Evolutionary conservation across 2,888 invertebrate genomes (phyloP), one percentile per base, ranked within the genome.

Genomic region (Aethes cnicana): DNA sequence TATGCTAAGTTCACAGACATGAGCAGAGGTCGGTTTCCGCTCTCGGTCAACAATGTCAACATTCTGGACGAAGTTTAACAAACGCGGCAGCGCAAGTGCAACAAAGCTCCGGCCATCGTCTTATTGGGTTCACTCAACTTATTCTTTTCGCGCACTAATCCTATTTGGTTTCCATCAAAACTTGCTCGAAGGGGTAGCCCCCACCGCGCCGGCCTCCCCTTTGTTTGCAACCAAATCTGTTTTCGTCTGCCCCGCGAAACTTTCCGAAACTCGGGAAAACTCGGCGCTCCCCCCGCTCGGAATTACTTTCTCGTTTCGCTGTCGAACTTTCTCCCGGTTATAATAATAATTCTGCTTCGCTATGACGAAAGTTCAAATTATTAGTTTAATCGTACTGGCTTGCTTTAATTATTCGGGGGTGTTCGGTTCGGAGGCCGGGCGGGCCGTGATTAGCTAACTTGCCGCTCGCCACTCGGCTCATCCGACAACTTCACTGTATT

Each of bases 81-180:
- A 63, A 55, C 60, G 60, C 66, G 23, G 44, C 50, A 55, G 46
- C 59, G 64, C n/a, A n/a, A n/a, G n/a, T n/a, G 64, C 64, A 59
- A 68, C 61, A 68, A 77, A 76, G 69, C 72, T 61, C 59, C 66
- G 69, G 63, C 71, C 68, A 63, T 61, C 58, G 67, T 66, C 64
- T 73, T 68, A 71, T 72, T 71, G 73, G 74, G 72, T 69, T 75
- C 72, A 72, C 74, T 77, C 72, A 74, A 78, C 78, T 82, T 77
- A 78, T 85, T 85, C 81, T 84, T 84, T 86, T 72, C 77, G 69
- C 72, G 74, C 71, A 75, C 77, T 86, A 87, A 88, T 87, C 84
- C 81, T 84, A 78, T 88, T 88, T 85, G 81, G 77, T 80, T 87
- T 86, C 83, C 84, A 87, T 86, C 86, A 84, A 81, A 88, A 86